phyloP scores from a whole-genome alignment of 2,113 vertebrate species.

The Brachyhypopomus gauderio region DNA sequence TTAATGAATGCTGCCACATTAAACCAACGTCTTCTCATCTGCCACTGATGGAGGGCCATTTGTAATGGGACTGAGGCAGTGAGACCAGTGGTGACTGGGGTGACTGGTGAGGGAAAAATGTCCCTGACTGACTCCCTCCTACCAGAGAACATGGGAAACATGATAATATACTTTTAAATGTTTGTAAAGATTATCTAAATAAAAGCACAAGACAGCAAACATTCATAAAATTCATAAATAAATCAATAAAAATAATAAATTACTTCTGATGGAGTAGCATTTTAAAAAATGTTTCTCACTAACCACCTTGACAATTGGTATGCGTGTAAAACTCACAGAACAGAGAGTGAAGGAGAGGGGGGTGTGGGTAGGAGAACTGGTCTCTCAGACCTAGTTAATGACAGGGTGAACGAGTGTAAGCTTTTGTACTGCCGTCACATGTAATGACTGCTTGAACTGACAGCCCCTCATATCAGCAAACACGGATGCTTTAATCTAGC shows the following conservation, averaged over 20 bases:
- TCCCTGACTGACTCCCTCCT: no score
- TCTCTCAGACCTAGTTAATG: slow-evolving; percentile 23
- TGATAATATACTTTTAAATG: no score
- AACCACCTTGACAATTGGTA: not conserved
- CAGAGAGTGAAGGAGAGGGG: not conserved
- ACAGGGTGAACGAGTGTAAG: not conserved
- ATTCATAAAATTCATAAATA: no score
- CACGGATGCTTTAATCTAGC: not conserved
- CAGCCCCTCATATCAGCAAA: slow-evolving; percentile 6
- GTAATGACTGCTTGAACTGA: slow-evolving; percentile 23
- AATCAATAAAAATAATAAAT: no score
- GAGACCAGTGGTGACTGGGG: not conserved
- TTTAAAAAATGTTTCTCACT: no score
- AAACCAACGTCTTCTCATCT: not conserved
- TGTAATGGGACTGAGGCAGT: not conserved
- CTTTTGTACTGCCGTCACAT: slow-evolving; percentile 26
- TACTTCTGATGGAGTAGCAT: no score
- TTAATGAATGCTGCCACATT: not conserved
- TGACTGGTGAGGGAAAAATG: no score
- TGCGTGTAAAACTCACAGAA: not conserved
- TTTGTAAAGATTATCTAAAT: no score
- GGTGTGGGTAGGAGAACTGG: not conserved
- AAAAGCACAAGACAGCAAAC: no score
- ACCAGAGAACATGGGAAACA: no score
- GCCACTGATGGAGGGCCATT: not conserved